Evolutionary conservation across 2,113 vertebrate genomes (phyloP).

Genomic region (Rhinogobius similis): DNA sequence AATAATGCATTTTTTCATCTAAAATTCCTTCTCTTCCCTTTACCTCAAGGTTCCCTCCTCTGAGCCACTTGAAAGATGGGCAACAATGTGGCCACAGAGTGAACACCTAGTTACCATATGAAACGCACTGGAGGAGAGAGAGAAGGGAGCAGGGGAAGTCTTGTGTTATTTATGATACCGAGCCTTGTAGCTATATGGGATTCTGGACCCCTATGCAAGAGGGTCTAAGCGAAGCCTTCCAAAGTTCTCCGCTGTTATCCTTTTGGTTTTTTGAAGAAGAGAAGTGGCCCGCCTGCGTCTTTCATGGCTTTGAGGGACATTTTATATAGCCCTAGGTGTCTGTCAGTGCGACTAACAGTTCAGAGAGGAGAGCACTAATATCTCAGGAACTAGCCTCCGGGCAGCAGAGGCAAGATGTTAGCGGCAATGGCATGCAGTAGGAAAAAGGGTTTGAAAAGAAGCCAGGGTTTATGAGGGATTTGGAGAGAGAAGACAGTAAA

Average conservation of each 20-base stretch:
- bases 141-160: constrained; percentile 61
- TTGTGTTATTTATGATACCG: constrained; percentile 83
- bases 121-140: constrained; percentile 76
- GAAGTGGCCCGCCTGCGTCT: constrained; percentile 57
- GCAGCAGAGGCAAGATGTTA: constrained; percentile 64
- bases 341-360: constrained; percentile 75
- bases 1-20: constrained; percentile 83
- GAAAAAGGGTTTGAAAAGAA: constrained; percentile 49
- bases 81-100: constrained; percentile 79
- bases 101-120: constrained; percentile 85
- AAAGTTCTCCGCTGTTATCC: constrained; percentile 55
- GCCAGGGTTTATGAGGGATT: constrained; percentile 54
- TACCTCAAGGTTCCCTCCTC: constrained; percentile 80
- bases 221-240: constrained; percentile 65
- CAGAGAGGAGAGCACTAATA: constrained; percentile 69
- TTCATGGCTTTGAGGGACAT: constrained; percentile 74
- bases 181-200: constrained; percentile 76
- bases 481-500: constrained; percentile 47
- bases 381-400: constrained; percentile 68
- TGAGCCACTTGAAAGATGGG: constrained; percentile 80
- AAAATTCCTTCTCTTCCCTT: constrained; percentile 79
- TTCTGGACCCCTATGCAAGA: constrained; percentile 68
- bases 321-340: constrained; percentile 74
- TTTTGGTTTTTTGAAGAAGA: constrained; percentile 71
- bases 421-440: constrained; percentile 55